Percentiles rank a stretch among this genome's conserved stretches.
phyloP scores from a whole-genome alignment of 2,797 vertebrate species.

The Cyprinella venusta region DNA sequence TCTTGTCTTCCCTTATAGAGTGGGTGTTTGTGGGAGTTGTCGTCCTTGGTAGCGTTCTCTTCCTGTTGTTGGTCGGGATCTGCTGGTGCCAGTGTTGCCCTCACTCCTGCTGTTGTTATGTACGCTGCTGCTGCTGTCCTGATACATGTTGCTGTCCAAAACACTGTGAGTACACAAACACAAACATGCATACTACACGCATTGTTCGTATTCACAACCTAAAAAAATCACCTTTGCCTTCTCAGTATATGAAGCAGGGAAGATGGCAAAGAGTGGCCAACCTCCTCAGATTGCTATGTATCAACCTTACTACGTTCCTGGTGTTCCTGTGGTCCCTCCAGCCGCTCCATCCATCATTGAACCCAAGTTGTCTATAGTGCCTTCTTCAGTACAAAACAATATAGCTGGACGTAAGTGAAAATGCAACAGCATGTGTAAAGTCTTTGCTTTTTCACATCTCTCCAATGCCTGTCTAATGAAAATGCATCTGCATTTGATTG shows the following conservation, averaged over 20 bases:
- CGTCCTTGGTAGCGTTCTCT: slow-evolving; percentile 83
- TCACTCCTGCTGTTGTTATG: slow-evolving; percentile 95
- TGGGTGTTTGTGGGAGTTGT: slow-evolving; percentile 95
- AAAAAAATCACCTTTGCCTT: background rate
- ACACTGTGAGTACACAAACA: slow-evolving; percentile 83
- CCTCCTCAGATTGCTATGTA: slow-evolving; percentile 84
- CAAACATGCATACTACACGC: slow-evolving; percentile 8
- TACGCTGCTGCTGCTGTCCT: slow-evolving; percentile 95
- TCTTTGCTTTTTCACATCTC: slow-evolving; percentile 3
- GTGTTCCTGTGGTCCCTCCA: slow-evolving; percentile 83
- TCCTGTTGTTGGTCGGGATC: slow-evolving; percentile 90
- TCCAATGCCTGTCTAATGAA: background rate
- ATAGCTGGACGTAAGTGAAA: slow-evolving; percentile 73
- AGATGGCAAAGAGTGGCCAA: slow-evolving; percentile 86
- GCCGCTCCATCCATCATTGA: slow-evolving; percentile 83
- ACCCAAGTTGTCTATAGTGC: slow-evolving; percentile 80
- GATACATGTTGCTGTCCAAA: slow-evolving; percentile 96
- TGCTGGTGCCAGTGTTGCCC: slow-evolving; percentile 99
- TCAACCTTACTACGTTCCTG: slow-evolving; percentile 90
- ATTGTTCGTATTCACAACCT: slow-evolving; percentile 16
- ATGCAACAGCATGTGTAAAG: background rate
- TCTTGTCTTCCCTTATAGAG: slow-evolving; percentile 75
- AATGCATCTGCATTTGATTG: background rate
- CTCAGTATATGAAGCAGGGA: slow-evolving; percentile 94
- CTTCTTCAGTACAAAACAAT: slow-evolving; percentile 76